Evolutionary conservation across 1,140 invertebrate species (phyloP).

Genomic region (Brachionus asplanchnoidis): DNA sequence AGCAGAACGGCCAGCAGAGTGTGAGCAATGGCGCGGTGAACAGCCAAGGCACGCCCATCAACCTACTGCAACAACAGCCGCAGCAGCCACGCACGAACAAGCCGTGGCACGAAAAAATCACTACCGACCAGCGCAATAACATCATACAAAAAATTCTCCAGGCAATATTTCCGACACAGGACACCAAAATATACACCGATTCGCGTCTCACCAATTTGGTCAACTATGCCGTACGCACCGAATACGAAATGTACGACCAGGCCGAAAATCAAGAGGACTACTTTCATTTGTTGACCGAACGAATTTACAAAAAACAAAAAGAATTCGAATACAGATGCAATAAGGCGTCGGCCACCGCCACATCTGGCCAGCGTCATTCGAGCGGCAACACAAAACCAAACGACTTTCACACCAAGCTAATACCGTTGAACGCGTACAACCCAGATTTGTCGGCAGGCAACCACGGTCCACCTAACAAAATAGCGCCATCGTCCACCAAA

Average conservation of each 20-base stretch:
- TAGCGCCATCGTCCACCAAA: background rate
- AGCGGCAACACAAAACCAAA: background rate
- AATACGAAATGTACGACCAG: conserved; percentile 98
- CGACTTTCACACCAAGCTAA: conserved; percentile 29
- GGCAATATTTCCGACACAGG: conserved; percentile 54
- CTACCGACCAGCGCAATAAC: conserved; percentile 91
- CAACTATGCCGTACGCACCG: conserved; percentile 94
- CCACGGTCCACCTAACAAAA: conserved; percentile 17
- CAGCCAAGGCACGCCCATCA: background rate
- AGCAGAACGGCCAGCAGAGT: background rate
- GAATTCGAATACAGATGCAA: conserved; percentile 77
- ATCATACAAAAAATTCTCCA: conserved; percentile 87
- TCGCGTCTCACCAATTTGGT: conserved; percentile 94
- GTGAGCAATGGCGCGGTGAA: too few species aligned
- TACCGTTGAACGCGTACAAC: conserved; percentile 19
- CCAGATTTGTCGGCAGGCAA: conserved; percentile 40
- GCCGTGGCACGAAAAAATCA: conserved; percentile 96
- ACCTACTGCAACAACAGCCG: conserved; percentile 54
- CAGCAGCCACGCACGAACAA: conserved; percentile 65
- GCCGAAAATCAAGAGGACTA: conserved; percentile 91
- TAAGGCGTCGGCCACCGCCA: conserved; percentile 51
- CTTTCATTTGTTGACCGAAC: conserved; percentile 94
- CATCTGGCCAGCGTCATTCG: background rate
- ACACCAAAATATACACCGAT: conserved; percentile 68
- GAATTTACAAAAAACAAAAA: conserved; percentile 99